Evolutionary conservation across 2,888 invertebrate species (phyloP).

Genomic region (Stenodema calcarata): DNA sequence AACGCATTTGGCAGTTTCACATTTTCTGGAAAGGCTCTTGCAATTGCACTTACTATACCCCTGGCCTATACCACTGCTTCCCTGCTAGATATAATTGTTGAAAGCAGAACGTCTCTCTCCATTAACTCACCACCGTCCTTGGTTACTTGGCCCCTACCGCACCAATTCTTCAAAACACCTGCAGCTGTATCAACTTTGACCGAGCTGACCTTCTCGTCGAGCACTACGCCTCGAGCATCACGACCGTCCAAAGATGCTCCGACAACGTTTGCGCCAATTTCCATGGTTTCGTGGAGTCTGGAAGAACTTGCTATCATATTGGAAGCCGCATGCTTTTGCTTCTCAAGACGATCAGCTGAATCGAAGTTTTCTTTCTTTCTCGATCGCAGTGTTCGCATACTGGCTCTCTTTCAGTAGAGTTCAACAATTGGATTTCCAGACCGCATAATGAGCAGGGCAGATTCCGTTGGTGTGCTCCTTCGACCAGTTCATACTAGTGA

Average conservation of each 20-base stretch:
- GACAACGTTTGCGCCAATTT: slow-evolving; percentile 17
- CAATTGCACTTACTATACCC: slow-evolving; percentile 5
- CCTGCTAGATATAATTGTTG: slow-evolving; percentile 3
- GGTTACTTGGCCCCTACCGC: slow-evolving; percentile 8
- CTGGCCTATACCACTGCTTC: slow-evolving; percentile 13
- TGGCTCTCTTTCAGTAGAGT: slow-evolving; percentile 26
- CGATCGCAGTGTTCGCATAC: slow-evolving; percentile 1
- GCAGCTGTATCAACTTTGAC: slow-evolving; percentile 1
- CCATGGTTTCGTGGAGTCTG: slow-evolving; percentile 17
- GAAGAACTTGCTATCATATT: slow-evolving; percentile 12
- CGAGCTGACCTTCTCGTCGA: neutral
- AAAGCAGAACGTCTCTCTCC: slow-evolving; percentile 1
- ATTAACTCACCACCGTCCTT: neutral
- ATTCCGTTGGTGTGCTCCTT: neutral
- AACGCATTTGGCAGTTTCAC: no score
- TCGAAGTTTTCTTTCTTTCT: neutral
- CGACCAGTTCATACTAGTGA: no score
- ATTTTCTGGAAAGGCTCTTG: slow-evolving; percentile 4
- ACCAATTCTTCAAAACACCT: slow-evolving; percentile 1
- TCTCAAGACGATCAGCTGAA: slow-evolving; percentile 7
- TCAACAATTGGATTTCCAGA: neutral
- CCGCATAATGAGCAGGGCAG: neutral
- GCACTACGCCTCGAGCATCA: neutral
- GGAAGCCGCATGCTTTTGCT: neutral
- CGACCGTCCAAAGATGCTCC: neutral